Conservation (phyloP, 1,140 invertebrate species). For the Cryptotermes secundus region DNA sequence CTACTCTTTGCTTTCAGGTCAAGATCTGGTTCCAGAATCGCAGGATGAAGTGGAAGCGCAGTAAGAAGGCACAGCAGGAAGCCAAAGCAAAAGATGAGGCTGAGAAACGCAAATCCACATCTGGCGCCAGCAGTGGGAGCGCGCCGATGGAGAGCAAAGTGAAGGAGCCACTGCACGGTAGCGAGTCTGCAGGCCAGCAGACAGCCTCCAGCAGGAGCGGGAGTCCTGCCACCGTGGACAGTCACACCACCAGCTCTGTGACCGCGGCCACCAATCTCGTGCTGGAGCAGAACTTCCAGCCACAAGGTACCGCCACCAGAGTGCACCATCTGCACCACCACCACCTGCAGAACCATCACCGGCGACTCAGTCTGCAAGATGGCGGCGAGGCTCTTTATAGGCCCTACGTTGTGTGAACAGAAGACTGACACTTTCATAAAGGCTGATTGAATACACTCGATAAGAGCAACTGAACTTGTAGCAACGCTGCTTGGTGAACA, state of each 20-base stretch:
- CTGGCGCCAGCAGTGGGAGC: neutral
- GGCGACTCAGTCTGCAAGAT: constrained; percentile 25
- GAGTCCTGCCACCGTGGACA: neutral
- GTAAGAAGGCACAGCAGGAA: constrained; percentile 89
- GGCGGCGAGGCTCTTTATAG: constrained; percentile 29
- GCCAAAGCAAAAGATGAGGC: constrained; percentile 51
- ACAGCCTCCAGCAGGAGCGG: neutral
- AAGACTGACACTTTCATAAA: too few relatives aligned
- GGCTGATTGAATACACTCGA: too few relatives aligned
- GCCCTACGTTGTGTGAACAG: constrained; percentile 26
- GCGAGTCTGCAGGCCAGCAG: neutral
- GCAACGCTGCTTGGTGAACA: too few relatives aligned
- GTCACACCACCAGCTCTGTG: neutral
- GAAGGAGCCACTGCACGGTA: too few relatives aligned
- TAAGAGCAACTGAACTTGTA: too few relatives aligned
- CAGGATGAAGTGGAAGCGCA: constrained; percentile 94
- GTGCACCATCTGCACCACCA: constrained; percentile 24
- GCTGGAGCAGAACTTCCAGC: neutral
- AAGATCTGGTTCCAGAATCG: constrained; percentile 97
- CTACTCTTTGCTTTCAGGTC: constrained; percentile 60
- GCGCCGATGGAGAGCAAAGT: neutral
- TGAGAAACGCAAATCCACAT: constrained; percentile 11
- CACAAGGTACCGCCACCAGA: too few relatives aligned
- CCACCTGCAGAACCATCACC: constrained; percentile 21
- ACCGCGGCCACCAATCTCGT: neutral